A percentile compares a stretch with the other conserved stretches of the same genome.
These are phyloP conservation scores for Pteruthius melanotis DNA, from an alignment of 2,113 vertebrate genomes.

Conservation along the genomic window DNA sequence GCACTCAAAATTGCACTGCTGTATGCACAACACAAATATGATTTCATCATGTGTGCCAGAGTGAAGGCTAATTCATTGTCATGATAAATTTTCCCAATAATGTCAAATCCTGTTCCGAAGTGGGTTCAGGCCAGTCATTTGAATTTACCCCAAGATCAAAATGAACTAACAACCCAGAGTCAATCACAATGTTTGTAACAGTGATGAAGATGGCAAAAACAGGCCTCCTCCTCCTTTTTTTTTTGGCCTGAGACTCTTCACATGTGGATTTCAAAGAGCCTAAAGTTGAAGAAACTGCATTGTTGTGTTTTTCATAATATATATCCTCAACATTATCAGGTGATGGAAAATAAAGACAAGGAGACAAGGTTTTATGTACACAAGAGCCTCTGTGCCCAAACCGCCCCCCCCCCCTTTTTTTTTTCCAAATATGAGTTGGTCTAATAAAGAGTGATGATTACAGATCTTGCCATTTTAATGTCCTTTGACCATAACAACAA, in stretches of 20 bases:
- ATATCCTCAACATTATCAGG: not conserved
- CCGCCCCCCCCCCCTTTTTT: not conserved
- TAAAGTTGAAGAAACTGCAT: not conserved
- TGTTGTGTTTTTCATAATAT: not conserved
- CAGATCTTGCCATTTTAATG: not conserved
- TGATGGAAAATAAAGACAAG: not conserved
- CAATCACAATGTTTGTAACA: not conserved
- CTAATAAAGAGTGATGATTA: not conserved
- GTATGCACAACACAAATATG: not conserved
- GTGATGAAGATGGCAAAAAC: not conserved
- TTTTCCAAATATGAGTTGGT: not conserved
- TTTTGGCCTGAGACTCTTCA: not conserved
- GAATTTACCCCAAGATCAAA: not conserved
- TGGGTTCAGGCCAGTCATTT: not conserved
- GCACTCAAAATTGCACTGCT: not conserved
- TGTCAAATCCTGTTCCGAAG: not conserved
- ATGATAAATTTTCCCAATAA: not conserved
- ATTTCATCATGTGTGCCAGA: not conserved
- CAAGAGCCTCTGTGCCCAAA: not conserved
- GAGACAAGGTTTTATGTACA: not conserved
- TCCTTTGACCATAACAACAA: not conserved
- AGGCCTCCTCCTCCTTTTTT: fast-evolving
- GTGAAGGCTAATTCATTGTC: not conserved
- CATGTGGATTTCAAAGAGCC: not conserved
- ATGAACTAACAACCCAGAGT: not conserved